These are phyloP conservation scores for Drosophila sulfurigaster DNA, from an alignment of 1,140 invertebrate genomes.

Conservation along the genomic window DNA sequence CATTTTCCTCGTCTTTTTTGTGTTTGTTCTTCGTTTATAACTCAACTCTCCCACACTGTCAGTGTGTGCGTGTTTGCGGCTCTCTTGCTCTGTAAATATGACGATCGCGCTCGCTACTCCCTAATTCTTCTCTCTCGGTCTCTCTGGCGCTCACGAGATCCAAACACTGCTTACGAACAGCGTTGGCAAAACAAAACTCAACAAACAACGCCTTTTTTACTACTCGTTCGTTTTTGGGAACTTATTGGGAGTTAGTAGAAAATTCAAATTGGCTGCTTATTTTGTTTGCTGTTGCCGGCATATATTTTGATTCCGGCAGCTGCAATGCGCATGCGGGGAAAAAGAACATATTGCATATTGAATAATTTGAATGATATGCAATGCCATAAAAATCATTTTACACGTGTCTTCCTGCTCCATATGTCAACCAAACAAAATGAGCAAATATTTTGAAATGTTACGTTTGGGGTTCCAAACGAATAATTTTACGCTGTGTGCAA, in stretches of 20 bases:
- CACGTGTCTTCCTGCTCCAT: constrained; percentile 44
- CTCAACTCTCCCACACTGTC: constrained; percentile 62
- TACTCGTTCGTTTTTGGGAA: constrained; percentile 8
- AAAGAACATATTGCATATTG: neutral
- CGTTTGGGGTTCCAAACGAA: constrained; percentile 21
- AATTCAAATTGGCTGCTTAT: constrained; percentile 2
- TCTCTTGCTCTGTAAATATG: constrained; percentile 12
- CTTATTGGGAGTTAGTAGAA: neutral
- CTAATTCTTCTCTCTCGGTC: constrained; percentile 16
- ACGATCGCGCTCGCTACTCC: constrained; percentile 44
- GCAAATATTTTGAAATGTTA: constrained; percentile 37
- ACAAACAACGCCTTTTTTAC: constrained; percentile 69
- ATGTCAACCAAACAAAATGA: constrained; percentile 37
- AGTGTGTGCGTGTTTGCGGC: neutral
- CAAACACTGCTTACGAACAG: constrained; percentile 71
- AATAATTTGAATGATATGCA: neutral
- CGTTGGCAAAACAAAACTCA: constrained; percentile 73
- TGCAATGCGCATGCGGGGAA: constrained; percentile 41
- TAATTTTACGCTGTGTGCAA: constrained; percentile 27
- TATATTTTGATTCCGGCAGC: neutral
- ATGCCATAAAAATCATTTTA: constrained; percentile 11
- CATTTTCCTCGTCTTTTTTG: constrained; percentile 59
- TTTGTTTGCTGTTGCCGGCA: constrained; percentile 2
- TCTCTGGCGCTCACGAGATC: constrained; percentile 40
- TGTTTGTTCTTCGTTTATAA: constrained; percentile 61